Percentiles rank a stretch among this genome's conserved stretches.
phyloP scores from a whole-genome alignment of 2,797 vertebrate genomes.

The Numenius phaeopus region DNA sequence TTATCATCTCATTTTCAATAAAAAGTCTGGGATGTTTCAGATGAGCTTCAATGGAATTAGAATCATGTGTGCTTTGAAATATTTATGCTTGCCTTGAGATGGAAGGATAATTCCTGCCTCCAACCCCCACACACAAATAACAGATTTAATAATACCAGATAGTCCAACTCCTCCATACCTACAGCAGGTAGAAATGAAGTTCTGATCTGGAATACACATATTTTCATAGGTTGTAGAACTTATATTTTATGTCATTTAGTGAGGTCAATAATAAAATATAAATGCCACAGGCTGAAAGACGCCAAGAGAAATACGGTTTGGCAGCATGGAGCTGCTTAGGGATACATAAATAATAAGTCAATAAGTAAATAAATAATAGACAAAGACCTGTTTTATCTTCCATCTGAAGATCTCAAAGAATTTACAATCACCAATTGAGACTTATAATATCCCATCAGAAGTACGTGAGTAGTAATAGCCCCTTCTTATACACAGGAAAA shows the following conservation, averaged over 20 bases:
- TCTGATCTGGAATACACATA: slow-evolving; percentile 24
- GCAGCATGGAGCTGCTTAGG: slow-evolving; percentile 69
- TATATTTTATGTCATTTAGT: slow-evolving; percentile 67
- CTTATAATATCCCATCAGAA: slow-evolving; percentile 16
- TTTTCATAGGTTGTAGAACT: slow-evolving; percentile 51
- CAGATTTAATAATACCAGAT: slow-evolving; percentile 31
- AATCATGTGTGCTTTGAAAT: slow-evolving; percentile 70
- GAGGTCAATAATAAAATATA: slow-evolving; percentile 70
- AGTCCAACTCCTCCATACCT: slow-evolving; percentile 39
- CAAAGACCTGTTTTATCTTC: slow-evolving; percentile 61
- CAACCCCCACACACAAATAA: not conserved
- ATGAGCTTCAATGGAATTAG: slow-evolving; percentile 60
- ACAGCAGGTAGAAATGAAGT: slow-evolving; percentile 67
- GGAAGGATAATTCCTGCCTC: slow-evolving; percentile 56
- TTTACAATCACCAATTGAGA: slow-evolving; percentile 32
- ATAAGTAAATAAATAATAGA: slow-evolving; percentile 75
- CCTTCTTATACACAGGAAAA: not conserved
- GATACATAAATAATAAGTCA: slow-evolving; percentile 72
- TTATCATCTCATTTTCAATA: slow-evolving; percentile 70
- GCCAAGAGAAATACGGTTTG: slow-evolving; percentile 51
- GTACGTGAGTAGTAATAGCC: not conserved
- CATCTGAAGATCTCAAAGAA: slow-evolving; percentile 59
- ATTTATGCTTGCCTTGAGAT: slow-evolving; percentile 70
- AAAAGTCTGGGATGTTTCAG: slow-evolving; percentile 61
- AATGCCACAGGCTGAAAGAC: slow-evolving; percentile 69